These are phyloP conservation scores for Gila robusta DNA, from an alignment of 2,797 vertebrate species.

Conservation along the genomic window DNA sequence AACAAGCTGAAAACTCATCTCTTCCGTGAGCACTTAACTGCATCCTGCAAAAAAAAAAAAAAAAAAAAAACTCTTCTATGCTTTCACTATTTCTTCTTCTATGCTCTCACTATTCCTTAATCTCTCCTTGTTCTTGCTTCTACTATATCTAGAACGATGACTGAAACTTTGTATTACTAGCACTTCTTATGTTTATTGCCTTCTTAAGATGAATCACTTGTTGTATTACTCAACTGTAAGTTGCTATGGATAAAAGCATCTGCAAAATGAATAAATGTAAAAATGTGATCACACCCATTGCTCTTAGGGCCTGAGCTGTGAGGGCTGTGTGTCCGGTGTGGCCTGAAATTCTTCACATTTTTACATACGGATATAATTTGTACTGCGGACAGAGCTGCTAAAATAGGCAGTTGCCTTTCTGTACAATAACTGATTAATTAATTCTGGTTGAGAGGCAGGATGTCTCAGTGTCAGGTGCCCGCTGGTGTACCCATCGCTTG, in stretches of 20 bases:
- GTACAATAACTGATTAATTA: conserved; percentile 60
- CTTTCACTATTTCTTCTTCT: neutral
- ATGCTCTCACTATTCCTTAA: neutral
- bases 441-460: conserved; percentile 46
- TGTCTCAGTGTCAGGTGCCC: conserved; percentile 51
- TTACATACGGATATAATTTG: conserved; percentile 48
- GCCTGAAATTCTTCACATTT: conserved; percentile 41
- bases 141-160: neutral
- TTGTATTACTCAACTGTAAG: neutral
- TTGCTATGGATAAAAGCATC: neutral
- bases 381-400: conserved; percentile 25
- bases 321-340: conserved; percentile 5
- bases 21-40: neutral
- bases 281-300: neutral
- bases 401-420: conserved; percentile 49
- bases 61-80: too few relatives aligned
- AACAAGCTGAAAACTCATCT: neutral
- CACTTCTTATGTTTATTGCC: neutral
- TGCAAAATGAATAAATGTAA: neutral
- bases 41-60: neutral
- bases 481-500: conserved; percentile 48
- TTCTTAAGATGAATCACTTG: neutral
- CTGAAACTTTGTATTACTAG: neutral
- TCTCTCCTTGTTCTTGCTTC: neutral
- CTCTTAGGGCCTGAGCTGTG: conserved; percentile 2